Evolutionary conservation across 2,113 vertebrate species (phyloP).

Genomic region (Pungitius pungitius): DNA sequence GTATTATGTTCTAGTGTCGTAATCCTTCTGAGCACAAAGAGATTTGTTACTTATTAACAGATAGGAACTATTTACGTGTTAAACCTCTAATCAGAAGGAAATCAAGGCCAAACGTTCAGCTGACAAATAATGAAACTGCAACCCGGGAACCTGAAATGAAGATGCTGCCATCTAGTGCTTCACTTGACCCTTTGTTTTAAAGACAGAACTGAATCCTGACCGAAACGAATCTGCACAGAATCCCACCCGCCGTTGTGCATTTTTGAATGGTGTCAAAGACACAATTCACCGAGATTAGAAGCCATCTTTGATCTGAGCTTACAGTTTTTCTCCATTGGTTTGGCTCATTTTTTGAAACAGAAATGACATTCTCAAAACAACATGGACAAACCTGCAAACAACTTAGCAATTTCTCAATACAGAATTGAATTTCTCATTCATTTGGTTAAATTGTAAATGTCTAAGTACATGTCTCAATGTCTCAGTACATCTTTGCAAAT

Average conservation of each 20-base stretch:
- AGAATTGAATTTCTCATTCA: too few relatives aligned
- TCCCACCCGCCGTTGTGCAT: not conserved
- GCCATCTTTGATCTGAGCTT: not conserved
- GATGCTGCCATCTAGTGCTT: constrained; percentile 77
- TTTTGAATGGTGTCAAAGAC: not conserved
- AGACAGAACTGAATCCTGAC: not conserved
- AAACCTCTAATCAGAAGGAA: constrained; percentile 15
- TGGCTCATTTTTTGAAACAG: too few relatives aligned
- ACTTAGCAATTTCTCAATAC: too few relatives aligned
- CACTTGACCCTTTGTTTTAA: not conserved
- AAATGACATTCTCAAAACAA: too few relatives aligned
- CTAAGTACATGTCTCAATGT: too few relatives aligned
- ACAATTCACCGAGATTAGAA: not conserved
- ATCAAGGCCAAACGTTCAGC: not conserved
- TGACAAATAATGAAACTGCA: constrained; percentile 34
- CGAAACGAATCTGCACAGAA: constrained; percentile 1
- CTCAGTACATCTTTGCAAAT: too few relatives aligned
- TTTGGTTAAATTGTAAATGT: too few relatives aligned
- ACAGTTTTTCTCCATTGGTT: too few relatives aligned
- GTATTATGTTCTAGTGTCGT: constrained; percentile 4
- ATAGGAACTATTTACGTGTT: constrained; percentile 17
- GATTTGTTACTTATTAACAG: constrained; percentile 29
- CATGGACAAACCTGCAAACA: too few relatives aligned
- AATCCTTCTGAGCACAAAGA: constrained; percentile 24
- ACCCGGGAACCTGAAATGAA: not conserved